Evolutionary conservation across 2,113 vertebrate genomes (phyloP).

Genomic region (Sylvia atricapilla): DNA sequence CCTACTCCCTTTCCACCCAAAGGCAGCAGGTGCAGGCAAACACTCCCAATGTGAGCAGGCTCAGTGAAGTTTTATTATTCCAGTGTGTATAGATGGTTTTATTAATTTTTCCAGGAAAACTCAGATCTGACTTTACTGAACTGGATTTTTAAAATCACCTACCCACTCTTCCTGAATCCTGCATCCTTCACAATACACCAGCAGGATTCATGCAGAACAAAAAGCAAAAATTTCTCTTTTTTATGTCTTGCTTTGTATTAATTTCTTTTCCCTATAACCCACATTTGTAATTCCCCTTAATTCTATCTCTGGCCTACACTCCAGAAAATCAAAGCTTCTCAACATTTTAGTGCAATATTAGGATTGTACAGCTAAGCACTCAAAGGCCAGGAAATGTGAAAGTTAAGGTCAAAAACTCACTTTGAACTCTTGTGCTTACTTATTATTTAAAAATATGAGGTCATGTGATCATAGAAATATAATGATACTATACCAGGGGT

Average conservation of each 20-base stretch:
- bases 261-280: background rate
- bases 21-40: background rate
- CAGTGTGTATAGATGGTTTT: background rate
- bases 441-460: slow-evolving; percentile 15
- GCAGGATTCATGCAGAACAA: background rate
- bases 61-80: background rate
- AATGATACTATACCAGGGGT: slow-evolving; percentile 58
- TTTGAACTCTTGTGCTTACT: background rate
- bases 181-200: background rate
- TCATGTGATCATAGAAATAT: slow-evolving; percentile 37
- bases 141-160: background rate
- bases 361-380: background rate
- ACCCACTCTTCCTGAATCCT: background rate
- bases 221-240: background rate
- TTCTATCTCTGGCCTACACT: background rate
- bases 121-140: background rate
- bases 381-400: background rate
- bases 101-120: background rate
- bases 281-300: background rate
- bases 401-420: background rate
- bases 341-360: background rate
- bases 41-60: background rate
- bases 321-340: background rate
- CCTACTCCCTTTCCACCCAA: background rate
- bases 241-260: background rate